Evolutionary conservation across 2,797 vertebrate species (phyloP), one percentile per base, ranked within the genome.

Genomic region (Rhincodon typus): DNA sequence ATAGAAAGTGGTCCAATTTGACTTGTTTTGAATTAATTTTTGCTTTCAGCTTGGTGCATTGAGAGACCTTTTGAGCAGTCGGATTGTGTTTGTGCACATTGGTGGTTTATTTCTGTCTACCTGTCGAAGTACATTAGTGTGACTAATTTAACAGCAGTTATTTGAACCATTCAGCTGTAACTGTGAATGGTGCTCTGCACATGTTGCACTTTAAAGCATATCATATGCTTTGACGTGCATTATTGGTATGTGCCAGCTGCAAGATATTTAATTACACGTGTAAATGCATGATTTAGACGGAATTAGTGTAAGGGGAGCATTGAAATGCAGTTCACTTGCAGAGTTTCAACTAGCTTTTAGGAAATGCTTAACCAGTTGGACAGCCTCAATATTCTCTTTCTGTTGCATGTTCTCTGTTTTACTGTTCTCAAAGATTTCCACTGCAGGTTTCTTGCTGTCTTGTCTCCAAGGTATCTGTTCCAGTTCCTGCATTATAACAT

Each of bases 181-280:
- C 90, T 93, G 57, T 93, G 90, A 93, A 69, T 69, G 90, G n/a
- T 8, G 21, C 21, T 93, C 25, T 93, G 62, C n/a, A 13, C 66
- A n/a, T 69, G 62, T 69, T 93, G 90, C n/a, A 25, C 90, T 25
- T 93, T 42, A 23, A 93, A 69, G 90, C 90, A 93, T 30, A 38
- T 17, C n/a, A 23, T 25, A 42, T 7, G 62, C 25, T 30, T 57
- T 87, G 46, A 87, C 50, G 12, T 88, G 30, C 12, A 62, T 62
- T 90, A 62, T 66, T 15, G 66, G n/a, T 69, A 25, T 2, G 21
- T 27, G 3, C 62, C 90, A 93, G 90, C 90, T 93, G 90, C 66
- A 93, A 66, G 90, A 69, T 93, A 93, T 93, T 93, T 67, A 93
- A 93, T 67, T 69, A 93, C 90, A 25, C 23, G 4, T 21, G 8